Base-by-base conservation (phyloP, 2,113 vertebrate genomes). In the Xiphias gladius region DNA sequence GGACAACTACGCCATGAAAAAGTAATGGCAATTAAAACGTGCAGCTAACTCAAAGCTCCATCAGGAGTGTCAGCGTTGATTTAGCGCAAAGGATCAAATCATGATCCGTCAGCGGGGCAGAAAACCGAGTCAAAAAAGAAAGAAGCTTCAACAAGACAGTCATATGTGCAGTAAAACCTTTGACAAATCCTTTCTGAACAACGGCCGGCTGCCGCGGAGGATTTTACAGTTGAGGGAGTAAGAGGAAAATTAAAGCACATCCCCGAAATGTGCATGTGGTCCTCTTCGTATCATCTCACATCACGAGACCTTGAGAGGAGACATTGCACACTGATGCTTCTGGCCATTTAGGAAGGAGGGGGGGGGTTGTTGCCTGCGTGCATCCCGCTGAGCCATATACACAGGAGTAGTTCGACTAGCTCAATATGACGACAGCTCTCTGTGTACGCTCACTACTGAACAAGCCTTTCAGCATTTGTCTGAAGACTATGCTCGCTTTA, bases 21-120 rank as follows among this genome's bases (percentile, higher is more conserved):
- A 91, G 82, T 92, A 64, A 91, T 82, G 79, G n/a, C 76, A 80
- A 85, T 86, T 91, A 88, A 85, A 91, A 85, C 77, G 62, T 88
- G 89, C 75, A 89, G 84, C 90, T 70, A 85, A 80, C 61, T 81
- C 46, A 68, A 17, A 85, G 85, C 73, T 71, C 81, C 79, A 80
- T 82, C 74, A 80, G 67, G 35, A 39, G 30, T 12, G 75, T 82
- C 66, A 8, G 16, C 1, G 10, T 30, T 6, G 55, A 65, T 80
- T 84, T 24, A 43, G 48, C 57, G 59, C 73, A 73, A 80, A 73
- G 14, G 48, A 10, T 69, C 48, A 2, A 35, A 41, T 82, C 66
- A 24, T 35, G 4, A 65, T 82, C 69, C 78, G 59, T 58, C 77
- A 37, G 48, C 10, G 28, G 32, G 5, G 26, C 55, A 73, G 59